Evolutionary conservation across 1,140 invertebrate genomes (phyloP).

Genomic region (Hyphantria cunea): DNA sequence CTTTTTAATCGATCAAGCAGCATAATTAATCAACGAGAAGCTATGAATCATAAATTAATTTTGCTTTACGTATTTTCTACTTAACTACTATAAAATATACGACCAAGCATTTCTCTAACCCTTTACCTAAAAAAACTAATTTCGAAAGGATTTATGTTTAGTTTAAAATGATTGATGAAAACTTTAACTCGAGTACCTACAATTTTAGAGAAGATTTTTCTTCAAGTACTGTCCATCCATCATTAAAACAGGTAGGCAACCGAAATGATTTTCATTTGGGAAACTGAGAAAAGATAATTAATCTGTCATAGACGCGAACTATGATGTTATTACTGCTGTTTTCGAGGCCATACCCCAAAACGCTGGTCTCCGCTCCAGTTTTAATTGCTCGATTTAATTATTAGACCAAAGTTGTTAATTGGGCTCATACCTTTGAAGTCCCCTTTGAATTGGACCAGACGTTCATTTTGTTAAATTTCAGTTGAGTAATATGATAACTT

Average conservation of each 20-base stretch:
- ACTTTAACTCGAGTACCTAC: no score
- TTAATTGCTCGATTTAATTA: constrained; percentile 23
- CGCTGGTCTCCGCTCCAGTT: background rate
- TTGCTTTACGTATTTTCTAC: no score
- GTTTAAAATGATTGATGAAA: no score
- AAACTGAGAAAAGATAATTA: constrained; percentile 10
- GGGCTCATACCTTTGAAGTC: constrained; percentile 18
- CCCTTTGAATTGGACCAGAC: constrained; percentile 5
- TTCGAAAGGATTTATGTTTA: no score
- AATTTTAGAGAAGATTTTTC: background rate
- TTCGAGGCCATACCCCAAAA: constrained; percentile 13
- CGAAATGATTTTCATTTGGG: background rate
- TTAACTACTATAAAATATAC: no score
- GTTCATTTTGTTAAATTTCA: background rate
- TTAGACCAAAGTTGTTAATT: constrained; percentile 23
- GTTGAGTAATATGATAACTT: background rate
- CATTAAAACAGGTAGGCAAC: background rate
- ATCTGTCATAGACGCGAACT: background rate
- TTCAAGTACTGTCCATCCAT: background rate
- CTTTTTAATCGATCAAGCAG: no score
- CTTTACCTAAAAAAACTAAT: no score
- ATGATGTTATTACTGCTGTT: background rate
- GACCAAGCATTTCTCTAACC: no score
- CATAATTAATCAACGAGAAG: no score
- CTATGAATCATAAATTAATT: no score